A percentile compares a stretch with the other conserved stretches of the same genome.
These are phyloP conservation scores for Synaphobranchus kaupii DNA, from an alignment of 2,797 vertebrate genomes.

Conservation along the genomic window DNA sequence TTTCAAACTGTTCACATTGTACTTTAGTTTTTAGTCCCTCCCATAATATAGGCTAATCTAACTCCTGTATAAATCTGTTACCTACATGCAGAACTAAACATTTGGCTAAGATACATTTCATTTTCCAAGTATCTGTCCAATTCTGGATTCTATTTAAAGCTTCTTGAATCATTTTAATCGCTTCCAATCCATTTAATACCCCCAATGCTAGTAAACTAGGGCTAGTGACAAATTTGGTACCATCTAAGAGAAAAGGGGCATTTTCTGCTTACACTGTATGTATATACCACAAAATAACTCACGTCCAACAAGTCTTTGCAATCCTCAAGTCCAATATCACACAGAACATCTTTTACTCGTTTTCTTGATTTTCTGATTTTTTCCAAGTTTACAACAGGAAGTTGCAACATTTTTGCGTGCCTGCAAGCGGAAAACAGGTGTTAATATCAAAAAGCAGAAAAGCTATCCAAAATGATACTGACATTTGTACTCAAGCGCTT, in stretches of 20 bases:
- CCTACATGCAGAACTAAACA: too few species aligned
- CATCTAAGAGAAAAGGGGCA: not conserved
- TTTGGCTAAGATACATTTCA: too few species aligned
- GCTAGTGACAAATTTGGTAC: not conserved
- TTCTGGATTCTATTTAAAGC: too few species aligned
- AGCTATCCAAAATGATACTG: not conserved
- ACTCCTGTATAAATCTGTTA: too few species aligned
- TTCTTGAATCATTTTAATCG: too few species aligned
- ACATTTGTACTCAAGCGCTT: not conserved
- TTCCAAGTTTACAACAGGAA: conserved; percentile 91
- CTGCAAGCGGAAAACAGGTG: conserved; percentile 52
- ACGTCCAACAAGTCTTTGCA: conserved; percentile 77
- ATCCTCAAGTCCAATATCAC: conserved; percentile 90
- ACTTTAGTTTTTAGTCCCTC: too few species aligned
- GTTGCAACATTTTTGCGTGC: conserved; percentile 89
- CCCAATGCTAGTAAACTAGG: not conserved
- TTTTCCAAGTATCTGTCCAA: too few species aligned
- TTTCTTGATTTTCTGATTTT: conserved; percentile 91
- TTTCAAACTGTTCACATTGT: too few species aligned
- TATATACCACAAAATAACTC: conserved; percentile 35
- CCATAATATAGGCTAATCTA: too few species aligned
- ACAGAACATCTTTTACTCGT: conserved; percentile 89
- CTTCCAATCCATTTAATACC: not conserved
- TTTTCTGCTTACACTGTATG: not conserved
- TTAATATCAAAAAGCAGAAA: conserved; percentile 12